Evolutionary conservation across 2,113 vertebrate genomes (phyloP).

Genomic region (Nibea coibor): DNA sequence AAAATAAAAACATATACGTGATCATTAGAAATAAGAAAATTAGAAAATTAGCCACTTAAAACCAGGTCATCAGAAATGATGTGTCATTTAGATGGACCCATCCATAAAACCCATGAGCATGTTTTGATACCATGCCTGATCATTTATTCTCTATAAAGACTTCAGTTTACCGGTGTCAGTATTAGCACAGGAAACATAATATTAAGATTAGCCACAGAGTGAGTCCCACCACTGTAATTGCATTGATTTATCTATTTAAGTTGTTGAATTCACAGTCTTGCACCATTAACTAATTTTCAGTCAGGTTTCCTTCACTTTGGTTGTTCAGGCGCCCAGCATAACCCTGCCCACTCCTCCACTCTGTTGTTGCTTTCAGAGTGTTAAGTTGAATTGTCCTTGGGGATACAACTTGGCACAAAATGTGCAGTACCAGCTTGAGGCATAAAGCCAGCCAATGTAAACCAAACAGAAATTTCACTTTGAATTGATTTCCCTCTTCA

Average conservation of each 20-base stretch:
- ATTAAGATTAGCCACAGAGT: not conserved
- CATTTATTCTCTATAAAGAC: not conserved
- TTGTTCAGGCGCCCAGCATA: not conserved
- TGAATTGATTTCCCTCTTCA: conserved; percentile 15
- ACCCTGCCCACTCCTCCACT: conserved; percentile 5
- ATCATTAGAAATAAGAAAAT: not conserved
- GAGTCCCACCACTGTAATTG: not conserved
- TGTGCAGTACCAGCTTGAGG: conserved; percentile 13
- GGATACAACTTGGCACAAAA: conserved; percentile 43
- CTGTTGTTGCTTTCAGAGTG: conserved; percentile 18
- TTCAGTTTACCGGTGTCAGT: not conserved
- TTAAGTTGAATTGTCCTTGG: conserved; percentile 16
- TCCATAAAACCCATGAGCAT: conserved; percentile 5
- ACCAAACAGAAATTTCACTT: conserved; percentile 33
- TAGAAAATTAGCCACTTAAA: conserved; percentile 20
- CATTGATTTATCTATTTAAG: not conserved
- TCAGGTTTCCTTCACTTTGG: not conserved
- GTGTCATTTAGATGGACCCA: not conserved
- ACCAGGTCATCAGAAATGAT: not conserved
- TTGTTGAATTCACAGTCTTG: not conserved
- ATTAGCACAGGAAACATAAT: not conserved
- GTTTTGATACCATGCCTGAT: not conserved
- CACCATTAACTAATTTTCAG: not conserved
- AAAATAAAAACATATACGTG: not conserved
- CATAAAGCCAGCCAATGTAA: conserved; percentile 12